Evolutionary conservation across 2,888 invertebrate genomes (phyloP), one percentile per base, ranked within the genome.

Genomic region (Meghimatium bilineatum): DNA sequence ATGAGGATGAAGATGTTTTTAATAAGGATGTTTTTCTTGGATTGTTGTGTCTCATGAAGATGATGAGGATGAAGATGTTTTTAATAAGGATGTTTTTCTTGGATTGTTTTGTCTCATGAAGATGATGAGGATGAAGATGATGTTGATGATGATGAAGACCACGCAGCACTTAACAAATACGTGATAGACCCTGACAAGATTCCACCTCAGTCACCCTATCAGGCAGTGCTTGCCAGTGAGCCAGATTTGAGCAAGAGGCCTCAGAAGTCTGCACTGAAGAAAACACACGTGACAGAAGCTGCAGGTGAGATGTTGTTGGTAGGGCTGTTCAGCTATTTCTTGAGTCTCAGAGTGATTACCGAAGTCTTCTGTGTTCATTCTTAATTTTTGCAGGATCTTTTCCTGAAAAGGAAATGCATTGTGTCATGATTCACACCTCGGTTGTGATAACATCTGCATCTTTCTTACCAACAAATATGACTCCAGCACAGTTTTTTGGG

Each of bases 221-320:
- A 92, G 84, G 90, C 91, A 69, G 89, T 93, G 36, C 92, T 92
- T 10, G 91, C 92, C 69, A 89, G 89, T 80, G 94, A 94, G 89
- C 94, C 94, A 8, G 93, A 94, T 89, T 91, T 94, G 63, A 88
- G 81, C 75, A 93, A 93, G 83, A 88, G 89, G 85, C 94, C 94
- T 8, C 89, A 92, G 85, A 93, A 93, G 87, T 94, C 94, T 87
- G 94, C 94, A 78, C 89, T 94, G 87, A 93, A 93, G 88, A 84
- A 67, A 38, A 3, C 49, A 1, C 29, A n/a, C 1, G 8, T 36
- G 17, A n/a, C 60, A n/a, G 44, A 12, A 38, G n/a, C 44, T 29
- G 52, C 26, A 52, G 74, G 74, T 74, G 8, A 52, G 74, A 0
- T 0, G 20, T 5, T 49, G 49, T 29, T 32, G 6, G 12, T 52